phyloP scores from a whole-genome alignment of 2,113 vertebrate species.

The Lepisosteus osseus region DNA sequence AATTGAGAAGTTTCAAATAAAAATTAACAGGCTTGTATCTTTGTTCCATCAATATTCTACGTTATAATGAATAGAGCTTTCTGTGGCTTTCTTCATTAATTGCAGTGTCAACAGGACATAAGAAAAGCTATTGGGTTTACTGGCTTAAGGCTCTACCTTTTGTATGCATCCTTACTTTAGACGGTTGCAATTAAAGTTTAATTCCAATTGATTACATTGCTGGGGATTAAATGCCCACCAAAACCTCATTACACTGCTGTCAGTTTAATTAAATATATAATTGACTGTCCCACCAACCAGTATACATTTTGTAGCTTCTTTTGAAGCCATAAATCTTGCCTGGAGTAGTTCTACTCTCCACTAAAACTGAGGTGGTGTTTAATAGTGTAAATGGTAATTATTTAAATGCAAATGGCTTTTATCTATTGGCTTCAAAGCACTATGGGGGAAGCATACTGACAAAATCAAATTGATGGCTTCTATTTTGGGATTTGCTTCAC shows the following conservation, averaged over 20 bases:
- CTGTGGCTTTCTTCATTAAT: neutral
- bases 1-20: no score
- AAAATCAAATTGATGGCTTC: constrained; percentile 4
- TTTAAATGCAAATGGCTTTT: constrained; percentile 8
- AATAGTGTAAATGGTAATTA: constrained; percentile 21
- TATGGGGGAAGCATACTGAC: constrained; percentile 5
- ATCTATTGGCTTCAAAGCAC: constrained; percentile 10
- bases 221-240: constrained; percentile 29
- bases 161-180: neutral
- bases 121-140: constrained; percentile 17
- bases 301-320: neutral
- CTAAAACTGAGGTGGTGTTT: constrained; percentile 9
- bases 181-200: constrained; percentile 22
- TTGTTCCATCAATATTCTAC: no score
- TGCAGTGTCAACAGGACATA: constrained; percentile 4
- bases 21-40: no score
- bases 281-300: constrained; percentile 19
- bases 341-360: constrained; percentile 14
- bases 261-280: constrained; percentile 27
- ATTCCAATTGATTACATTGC: constrained; percentile 33
- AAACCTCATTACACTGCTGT: constrained; percentile 28
- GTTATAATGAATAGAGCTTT: no score
- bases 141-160: constrained; percentile 12
- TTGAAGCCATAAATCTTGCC: constrained; percentile 6
- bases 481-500: constrained; percentile 8